Percentiles rank a stretch among this genome's conserved stretches.
These are phyloP conservation scores for Eilema griseolum DNA, from an alignment of 2,888 invertebrate species.

Conservation along the genomic window DNA sequence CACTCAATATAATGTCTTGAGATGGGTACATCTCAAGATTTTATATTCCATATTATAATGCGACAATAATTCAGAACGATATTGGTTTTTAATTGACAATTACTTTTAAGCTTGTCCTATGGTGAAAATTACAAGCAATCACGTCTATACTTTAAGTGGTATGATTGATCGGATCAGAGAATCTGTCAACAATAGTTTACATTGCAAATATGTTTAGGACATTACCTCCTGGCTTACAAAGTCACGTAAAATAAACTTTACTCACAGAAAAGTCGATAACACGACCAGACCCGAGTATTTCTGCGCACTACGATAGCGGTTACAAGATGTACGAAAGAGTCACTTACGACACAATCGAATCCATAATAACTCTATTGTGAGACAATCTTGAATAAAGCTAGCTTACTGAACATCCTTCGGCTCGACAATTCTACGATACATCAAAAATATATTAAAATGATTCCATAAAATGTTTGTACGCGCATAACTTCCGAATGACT, in stretches of 20 bases:
- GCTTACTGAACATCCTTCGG: not conserved
- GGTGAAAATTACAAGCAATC: not conserved
- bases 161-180: not conserved
- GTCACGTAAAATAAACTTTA: not conserved
- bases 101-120: not conserved
- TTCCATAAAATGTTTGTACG: too few species aligned
- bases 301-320: not conserved
- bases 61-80: not conserved
- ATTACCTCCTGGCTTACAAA: not conserved
- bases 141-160: not conserved
- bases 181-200: not conserved
- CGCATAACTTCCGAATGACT: too few species aligned
- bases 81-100: not conserved
- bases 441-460: not conserved
- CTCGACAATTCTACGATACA: not conserved
- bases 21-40: not conserved
- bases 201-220: too few species aligned
- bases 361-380: not conserved
- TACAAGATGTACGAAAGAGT: not conserved
- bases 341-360: not conserved
- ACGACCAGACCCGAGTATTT: not conserved
- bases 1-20: not conserved
- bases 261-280: not conserved
- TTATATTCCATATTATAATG: too few species aligned
- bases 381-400: not conserved